Evolutionary conservation across 2,113 vertebrate species (phyloP).

Genomic region (Hyperopisus bebe): DNA sequence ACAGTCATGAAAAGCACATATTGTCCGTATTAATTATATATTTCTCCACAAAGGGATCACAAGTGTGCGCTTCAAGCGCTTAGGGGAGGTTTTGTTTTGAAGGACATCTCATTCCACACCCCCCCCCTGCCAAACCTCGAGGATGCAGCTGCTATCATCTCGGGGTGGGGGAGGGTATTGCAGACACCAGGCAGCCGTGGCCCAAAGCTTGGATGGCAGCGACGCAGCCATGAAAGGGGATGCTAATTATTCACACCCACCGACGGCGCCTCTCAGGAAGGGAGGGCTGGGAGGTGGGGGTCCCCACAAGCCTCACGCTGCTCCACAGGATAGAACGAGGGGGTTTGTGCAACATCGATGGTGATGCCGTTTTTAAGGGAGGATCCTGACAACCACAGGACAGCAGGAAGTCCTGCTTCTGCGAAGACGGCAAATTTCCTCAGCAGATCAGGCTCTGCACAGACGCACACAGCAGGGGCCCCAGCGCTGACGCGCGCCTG

Average conservation of each 20-base stretch:
- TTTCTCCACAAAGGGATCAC: not conserved
- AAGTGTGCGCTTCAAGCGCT: not conserved
- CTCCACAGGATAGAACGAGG: conserved; percentile 7
- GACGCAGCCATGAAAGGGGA: conserved; percentile 22
- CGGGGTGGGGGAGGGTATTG: conserved; percentile 18
- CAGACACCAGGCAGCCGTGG: not conserved
- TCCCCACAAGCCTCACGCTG: conserved; percentile 15
- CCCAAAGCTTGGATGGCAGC: conserved; percentile 4
- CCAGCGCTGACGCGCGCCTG: not conserved
- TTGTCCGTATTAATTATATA: not conserved
- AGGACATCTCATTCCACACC: conserved; percentile 5
- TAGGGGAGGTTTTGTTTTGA: not conserved
- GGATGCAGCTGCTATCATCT: conserved; percentile 36
- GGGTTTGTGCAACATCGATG: not conserved
- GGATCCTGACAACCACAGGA: not conserved
- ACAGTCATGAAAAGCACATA: not conserved
- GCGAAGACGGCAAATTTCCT: not conserved
- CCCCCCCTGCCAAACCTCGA: conserved; percentile 31
- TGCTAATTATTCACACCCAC: conserved; percentile 32
- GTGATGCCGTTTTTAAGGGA: not conserved
- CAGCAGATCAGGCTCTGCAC: not conserved
- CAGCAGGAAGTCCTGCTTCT: not conserved
- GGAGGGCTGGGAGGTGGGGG: not conserved
- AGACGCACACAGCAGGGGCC: no score
- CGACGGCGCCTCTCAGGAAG: not conserved